Evolutionary conservation across 2,888 invertebrate genomes (phyloP).

Genomic region (Digitonthophagus gazella): DNA sequence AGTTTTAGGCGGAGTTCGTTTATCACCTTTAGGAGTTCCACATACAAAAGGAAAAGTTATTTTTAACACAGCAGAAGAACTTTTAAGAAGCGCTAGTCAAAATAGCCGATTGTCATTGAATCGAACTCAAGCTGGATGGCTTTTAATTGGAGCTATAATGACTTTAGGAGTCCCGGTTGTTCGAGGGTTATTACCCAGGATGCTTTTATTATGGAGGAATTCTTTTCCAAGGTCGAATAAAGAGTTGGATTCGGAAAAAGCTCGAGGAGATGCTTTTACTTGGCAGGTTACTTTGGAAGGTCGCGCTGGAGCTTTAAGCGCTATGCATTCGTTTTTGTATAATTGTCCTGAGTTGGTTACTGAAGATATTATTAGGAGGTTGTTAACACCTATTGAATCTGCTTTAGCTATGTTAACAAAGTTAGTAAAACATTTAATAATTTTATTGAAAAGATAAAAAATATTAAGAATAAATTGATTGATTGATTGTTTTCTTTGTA

Average conservation of each 20-base stretch:
- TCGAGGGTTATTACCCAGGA: slow-evolving; percentile 85
- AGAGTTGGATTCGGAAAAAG: slow-evolving; percentile 95
- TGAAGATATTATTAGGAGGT: slow-evolving; percentile 86
- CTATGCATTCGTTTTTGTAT: slow-evolving; percentile 89
- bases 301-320: slow-evolving; percentile 92
- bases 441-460: slow-evolving; percentile 1
- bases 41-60: slow-evolving; percentile 97
- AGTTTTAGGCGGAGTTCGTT: slow-evolving; percentile 84
- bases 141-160: slow-evolving; percentile 94
- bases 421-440: slow-evolving; percentile 56
- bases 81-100: slow-evolving; percentile 93
- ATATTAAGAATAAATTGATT: neutral
- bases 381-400: slow-evolving; percentile 90
- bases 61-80: slow-evolving; percentile 95
- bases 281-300: slow-evolving; percentile 98
- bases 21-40: slow-evolving; percentile 91
- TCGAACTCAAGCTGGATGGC: slow-evolving; percentile 96
- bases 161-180: slow-evolving; percentile 93
- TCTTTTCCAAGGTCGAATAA: slow-evolving; percentile 96
- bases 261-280: slow-evolving; percentile 95
- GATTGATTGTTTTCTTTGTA: slow-evolving; percentile 48
- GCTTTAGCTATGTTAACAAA: slow-evolving; percentile 93
- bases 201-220: slow-evolving; percentile 94
- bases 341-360: slow-evolving; percentile 89
- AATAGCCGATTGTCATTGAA: slow-evolving; percentile 93